A percentile compares a stretch with the other conserved stretches of the same genome.
phyloP scores from a whole-genome alignment of 2,113 vertebrate genomes.

The Mystacornis crossleyi region DNA sequence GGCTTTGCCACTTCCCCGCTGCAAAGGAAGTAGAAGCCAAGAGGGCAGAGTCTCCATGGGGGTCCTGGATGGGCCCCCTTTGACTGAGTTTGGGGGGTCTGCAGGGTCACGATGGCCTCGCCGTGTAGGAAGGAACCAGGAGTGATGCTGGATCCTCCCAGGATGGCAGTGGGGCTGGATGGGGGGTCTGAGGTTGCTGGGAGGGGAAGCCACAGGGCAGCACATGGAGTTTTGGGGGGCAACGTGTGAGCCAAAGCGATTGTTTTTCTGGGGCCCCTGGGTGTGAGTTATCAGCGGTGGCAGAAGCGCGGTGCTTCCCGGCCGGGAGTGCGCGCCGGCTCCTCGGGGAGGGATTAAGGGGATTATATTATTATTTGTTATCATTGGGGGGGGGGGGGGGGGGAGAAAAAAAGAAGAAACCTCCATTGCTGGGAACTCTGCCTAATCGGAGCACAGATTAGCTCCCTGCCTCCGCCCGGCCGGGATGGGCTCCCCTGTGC shows the following conservation, averaged over 20 bases:
- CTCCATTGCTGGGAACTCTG: slow-evolving; percentile 49
- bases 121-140: fast-evolving
- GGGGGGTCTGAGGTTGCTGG: not conserved
- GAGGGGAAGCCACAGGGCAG: not conserved
- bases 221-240: not conserved
- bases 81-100: not conserved
- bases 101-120: fast-evolving
- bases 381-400: slow-evolving; percentile 14
- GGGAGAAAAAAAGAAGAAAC: not conserved
- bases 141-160: fast-evolving
- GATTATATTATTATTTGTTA: slow-evolving; percentile 75
- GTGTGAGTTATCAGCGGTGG: slow-evolving; percentile 34
- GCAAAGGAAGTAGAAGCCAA: not conserved
- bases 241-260: not conserved
- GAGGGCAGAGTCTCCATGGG: not conserved
- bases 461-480: not conserved
- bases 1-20: not conserved
- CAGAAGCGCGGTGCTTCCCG: slow-evolving; percentile 26
- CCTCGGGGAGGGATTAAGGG: slow-evolving; percentile 69
- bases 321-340: not conserved
- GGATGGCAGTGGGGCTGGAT: not conserved
- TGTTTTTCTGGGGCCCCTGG: not conserved
- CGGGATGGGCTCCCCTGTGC: not conserved
- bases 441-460: slow-evolving; percentile 30
- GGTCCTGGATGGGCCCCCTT: not conserved